These are phyloP conservation scores for Torymus auratus DNA, from an alignment of 2,888 invertebrate genomes.

Conservation along the genomic window DNA sequence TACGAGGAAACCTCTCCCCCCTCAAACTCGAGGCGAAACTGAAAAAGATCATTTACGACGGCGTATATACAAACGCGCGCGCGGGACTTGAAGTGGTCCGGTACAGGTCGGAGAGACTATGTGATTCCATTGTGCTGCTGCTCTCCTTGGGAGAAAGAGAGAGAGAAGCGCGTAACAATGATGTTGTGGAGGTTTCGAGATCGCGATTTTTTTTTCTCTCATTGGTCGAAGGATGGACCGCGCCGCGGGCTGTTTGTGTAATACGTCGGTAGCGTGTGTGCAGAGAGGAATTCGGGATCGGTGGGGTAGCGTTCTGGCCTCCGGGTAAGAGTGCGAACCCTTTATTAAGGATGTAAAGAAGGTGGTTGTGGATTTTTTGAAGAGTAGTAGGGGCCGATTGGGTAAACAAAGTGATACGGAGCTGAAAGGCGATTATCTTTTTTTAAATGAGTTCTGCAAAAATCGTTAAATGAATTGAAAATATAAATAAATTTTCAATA, in stretches of 20 bases:
- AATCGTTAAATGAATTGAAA: no score
- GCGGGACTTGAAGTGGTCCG: constrained; percentile 70
- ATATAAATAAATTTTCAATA: no score
- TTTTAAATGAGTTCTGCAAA: no score
- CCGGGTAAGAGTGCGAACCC: constrained; percentile 9
- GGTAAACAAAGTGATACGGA: no score
- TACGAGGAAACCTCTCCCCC: background rate
- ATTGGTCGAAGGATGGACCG: background rate
- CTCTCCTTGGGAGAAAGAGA: constrained; percentile 6
- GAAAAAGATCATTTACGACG: constrained; percentile 69
- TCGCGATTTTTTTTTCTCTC: constrained; percentile 42
- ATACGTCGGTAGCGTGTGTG: no score
- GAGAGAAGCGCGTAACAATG: constrained; percentile 28
- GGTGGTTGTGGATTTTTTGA: no score
- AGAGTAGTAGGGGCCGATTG: no score
- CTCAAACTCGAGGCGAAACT: constrained; percentile 53
- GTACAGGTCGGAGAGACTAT: background rate
- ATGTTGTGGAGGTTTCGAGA: constrained; percentile 29
- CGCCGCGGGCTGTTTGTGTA: constrained; percentile 51
- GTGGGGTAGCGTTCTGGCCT: background rate
- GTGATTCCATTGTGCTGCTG: no score
- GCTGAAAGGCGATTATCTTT: no score
- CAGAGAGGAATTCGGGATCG: no score
- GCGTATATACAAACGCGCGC: constrained; percentile 35
- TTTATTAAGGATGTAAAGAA: constrained; percentile 7